Conservation (phyloP, 2,888 invertebrate species). For the Stramonita haemastoma region DNA sequence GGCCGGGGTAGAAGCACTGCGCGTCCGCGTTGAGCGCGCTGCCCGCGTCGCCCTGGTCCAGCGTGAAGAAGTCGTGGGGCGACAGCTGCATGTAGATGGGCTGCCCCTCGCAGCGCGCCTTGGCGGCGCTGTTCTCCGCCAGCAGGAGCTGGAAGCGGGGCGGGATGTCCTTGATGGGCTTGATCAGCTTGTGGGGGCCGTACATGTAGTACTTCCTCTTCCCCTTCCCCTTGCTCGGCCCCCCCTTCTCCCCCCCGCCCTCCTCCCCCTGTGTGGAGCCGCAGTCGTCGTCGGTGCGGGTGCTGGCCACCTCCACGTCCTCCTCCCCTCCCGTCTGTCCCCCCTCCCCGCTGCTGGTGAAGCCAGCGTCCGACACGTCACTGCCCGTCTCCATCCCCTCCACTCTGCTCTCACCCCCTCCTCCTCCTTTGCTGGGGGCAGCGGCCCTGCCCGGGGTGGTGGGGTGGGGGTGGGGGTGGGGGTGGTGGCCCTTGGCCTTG, state of each 20-base stretch:
- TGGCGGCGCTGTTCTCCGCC: slow-evolving; percentile 65
- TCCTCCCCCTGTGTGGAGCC: slow-evolving; percentile 39
- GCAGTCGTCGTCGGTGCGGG: slow-evolving; percentile 32
- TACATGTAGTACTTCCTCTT: slow-evolving; percentile 71
- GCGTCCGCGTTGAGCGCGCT: slow-evolving; percentile 48
- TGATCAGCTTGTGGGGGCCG: slow-evolving; percentile 69
- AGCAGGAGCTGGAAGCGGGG: slow-evolving; percentile 69
- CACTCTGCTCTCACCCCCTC: slow-evolving; percentile 29
- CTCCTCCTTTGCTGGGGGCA: not conserved
- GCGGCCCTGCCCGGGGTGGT: not conserved
- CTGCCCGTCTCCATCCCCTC: slow-evolving; percentile 38
- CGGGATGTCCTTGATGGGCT: slow-evolving; percentile 74
- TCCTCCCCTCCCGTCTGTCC: slow-evolving; percentile 33
- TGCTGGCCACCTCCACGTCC: slow-evolving; percentile 30
- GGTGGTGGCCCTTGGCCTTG: not conserved
- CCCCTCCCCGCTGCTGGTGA: slow-evolving; percentile 46
- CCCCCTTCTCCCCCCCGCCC: slow-evolving; percentile 6
- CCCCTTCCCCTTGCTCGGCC: slow-evolving; percentile 50
- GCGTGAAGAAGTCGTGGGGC: slow-evolving; percentile 21
- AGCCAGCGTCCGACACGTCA: slow-evolving; percentile 50
- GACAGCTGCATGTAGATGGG: slow-evolving; percentile 64
- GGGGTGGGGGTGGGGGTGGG: not conserved
- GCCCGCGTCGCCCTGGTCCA: slow-evolving; percentile 36
- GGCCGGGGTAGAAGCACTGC: slow-evolving; percentile 44
- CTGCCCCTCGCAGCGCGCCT: slow-evolving; percentile 69